These are phyloP conservation scores for Oasisia sp. DNA, from an alignment of 2,888 invertebrate genomes.

Conservation along the genomic window DNA sequence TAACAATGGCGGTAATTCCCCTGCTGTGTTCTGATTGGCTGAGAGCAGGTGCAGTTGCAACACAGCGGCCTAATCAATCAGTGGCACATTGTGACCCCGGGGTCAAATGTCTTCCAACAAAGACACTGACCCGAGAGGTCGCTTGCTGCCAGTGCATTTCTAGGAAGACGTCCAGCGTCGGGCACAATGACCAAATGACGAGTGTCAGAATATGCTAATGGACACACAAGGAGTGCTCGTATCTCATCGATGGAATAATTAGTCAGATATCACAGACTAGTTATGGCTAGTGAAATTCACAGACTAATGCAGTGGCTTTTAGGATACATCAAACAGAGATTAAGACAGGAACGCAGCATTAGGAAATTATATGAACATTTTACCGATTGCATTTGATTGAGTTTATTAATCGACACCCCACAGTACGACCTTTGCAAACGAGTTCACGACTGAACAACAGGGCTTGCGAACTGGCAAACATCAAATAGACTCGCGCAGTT, in stretches of 20 bases:
- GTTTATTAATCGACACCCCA: background rate
- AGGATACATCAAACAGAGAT: background rate
- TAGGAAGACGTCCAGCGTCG: background rate
- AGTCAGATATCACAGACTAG: background rate
- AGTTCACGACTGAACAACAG: background rate
- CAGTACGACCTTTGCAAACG: background rate
- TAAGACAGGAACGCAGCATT: background rate
- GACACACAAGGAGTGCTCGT: background rate
- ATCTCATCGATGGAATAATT: background rate
- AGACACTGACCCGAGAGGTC: background rate
- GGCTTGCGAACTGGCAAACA: background rate
- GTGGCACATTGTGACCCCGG: background rate
- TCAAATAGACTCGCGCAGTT: background rate
- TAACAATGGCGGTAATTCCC: background rate
- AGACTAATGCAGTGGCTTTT: background rate
- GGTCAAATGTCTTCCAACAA: background rate
- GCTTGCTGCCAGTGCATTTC: background rate
- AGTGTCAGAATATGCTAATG: background rate
- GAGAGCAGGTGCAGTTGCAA: constrained; percentile 6
- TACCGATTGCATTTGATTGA: background rate
- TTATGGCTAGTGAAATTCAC: background rate
- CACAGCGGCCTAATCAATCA: constrained; percentile 4
- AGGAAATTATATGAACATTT: background rate
- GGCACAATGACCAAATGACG: background rate
- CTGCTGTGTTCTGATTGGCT: background rate